Percentiles rank a stretch among this genome's conserved stretches.
phyloP scores from a whole-genome alignment of 2,888 invertebrate genomes.

The Drosophila ustulata region DNA sequence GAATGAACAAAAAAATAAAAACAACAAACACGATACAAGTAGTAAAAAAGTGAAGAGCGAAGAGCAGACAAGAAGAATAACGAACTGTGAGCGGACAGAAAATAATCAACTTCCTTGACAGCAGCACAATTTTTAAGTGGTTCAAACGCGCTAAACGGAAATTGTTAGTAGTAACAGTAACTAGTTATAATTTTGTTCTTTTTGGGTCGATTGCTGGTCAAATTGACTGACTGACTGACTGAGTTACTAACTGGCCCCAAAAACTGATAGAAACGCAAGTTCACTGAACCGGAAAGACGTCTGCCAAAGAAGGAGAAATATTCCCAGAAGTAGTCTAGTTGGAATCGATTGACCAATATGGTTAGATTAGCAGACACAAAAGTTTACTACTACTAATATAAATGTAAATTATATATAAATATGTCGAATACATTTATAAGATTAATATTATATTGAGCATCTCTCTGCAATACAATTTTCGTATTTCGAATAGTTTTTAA shows the following conservation, averaged over 20 bases:
- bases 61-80: conserved; percentile 1
- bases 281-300: conserved; percentile 29
- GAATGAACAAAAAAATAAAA: conserved; percentile 6
- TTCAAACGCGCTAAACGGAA: conserved; percentile 47
- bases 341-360: conserved; percentile 1
- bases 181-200: conserved; percentile 21
- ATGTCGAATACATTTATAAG: no score
- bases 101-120: conserved; percentile 62
- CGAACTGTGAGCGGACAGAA: conserved; percentile 27
- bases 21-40: background rate
- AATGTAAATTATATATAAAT: background rate
- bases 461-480: background rate
- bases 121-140: conserved; percentile 41
- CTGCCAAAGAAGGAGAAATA: conserved; percentile 2
- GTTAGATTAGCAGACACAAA: background rate
- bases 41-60: background rate
- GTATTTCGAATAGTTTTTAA: conserved; percentile 1
- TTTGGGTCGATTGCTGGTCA: conserved; percentile 26
- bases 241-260: conserved; percentile 9
- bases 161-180: conserved; percentile 47
- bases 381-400: background rate
- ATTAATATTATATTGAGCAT: no score
- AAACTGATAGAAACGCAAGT: conserved; percentile 19
- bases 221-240: conserved; percentile 13
- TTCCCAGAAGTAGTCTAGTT: background rate